These are phyloP conservation scores for Tetramorium parvispinum DNA, from an alignment of 1,140 invertebrate genomes.

Conservation along the genomic window DNA sequence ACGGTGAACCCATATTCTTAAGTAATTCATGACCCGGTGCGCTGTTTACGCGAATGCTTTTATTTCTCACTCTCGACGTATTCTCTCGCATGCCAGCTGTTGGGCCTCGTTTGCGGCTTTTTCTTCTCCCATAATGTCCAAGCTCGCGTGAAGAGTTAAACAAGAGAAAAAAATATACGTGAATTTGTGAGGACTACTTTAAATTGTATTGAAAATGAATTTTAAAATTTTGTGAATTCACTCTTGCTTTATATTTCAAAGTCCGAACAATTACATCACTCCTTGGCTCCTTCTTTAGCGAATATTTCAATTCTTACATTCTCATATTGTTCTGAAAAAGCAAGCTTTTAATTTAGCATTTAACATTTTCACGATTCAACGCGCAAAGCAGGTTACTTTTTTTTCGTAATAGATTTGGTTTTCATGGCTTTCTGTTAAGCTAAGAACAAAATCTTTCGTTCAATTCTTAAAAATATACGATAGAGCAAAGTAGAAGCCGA, in stretches of 20 bases:
- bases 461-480: neutral
- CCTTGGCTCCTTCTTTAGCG: neutral
- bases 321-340: neutral
- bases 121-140: neutral
- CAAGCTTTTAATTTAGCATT: neutral
- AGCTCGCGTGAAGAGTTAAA: neutral
- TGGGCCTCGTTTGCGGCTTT: constrained; percentile 24
- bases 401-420: neutral
- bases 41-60: constrained; percentile 54
- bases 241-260: neutral
- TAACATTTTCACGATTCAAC: neutral
- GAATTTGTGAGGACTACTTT: neutral
- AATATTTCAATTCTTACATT: neutral
- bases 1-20: constrained; percentile 67
- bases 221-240: neutral
- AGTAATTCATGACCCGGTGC: constrained; percentile 68
- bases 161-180: neutral
- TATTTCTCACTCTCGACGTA: constrained; percentile 47
- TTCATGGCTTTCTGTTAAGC: neutral
- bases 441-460: neutral
- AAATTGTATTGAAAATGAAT: neutral
- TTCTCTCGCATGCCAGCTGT: neutral
- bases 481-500: neutral
- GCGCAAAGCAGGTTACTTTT: neutral
- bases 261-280: neutral